A percentile compares a stretch with the other conserved stretches of the same genome.
Evolutionary conservation across 92 coral and sea anemone species (phyloP).

Genomic region (Zoanthus solanderi): DNA sequence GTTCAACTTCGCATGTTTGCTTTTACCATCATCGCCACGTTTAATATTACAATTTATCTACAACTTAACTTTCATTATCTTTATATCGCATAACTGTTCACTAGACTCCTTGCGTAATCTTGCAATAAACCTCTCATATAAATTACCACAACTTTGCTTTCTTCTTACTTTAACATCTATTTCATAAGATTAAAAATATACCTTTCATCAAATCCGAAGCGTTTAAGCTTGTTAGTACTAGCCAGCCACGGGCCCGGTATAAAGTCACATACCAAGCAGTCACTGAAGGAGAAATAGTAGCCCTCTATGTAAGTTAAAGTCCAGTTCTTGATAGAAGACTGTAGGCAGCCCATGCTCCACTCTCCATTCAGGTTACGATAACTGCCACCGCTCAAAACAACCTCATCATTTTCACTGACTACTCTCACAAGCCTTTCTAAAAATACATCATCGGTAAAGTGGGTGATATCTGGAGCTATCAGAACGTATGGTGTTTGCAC

Average conservation of each 20-base stretch:
- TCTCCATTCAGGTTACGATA: constrained; percentile 81
- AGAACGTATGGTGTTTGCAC: constrained; percentile 69
- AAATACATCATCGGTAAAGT: constrained; percentile 66
- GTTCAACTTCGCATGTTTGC: too few relatives aligned
- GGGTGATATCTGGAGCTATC: constrained; percentile 65
- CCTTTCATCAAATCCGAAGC: constrained; percentile 79
- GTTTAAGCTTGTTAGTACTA: constrained; percentile 73
- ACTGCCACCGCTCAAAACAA: constrained; percentile 85
- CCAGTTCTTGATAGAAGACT: constrained; percentile 85
- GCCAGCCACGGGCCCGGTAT: constrained; percentile 94
- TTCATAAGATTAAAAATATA: constrained; percentile 30
- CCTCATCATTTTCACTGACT: constrained; percentile 77
- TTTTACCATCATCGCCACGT: too few relatives aligned
- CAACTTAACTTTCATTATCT: too few relatives aligned
- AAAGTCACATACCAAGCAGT: constrained; percentile 89
- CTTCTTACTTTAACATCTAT: background rate
- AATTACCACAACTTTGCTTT: too few relatives aligned
- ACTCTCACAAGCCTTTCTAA: constrained; percentile 69
- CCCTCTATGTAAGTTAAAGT: constrained; percentile 84
- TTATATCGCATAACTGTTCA: too few relatives aligned
- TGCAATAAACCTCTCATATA: too few relatives aligned
- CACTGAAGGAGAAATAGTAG: constrained; percentile 85
- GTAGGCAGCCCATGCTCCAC: constrained; percentile 97
- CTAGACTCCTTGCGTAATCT: too few relatives aligned
- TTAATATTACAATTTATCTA: too few relatives aligned